Conservation (phyloP, 2,797 vertebrate genomes). For the Sus cebifrons region DNA sequence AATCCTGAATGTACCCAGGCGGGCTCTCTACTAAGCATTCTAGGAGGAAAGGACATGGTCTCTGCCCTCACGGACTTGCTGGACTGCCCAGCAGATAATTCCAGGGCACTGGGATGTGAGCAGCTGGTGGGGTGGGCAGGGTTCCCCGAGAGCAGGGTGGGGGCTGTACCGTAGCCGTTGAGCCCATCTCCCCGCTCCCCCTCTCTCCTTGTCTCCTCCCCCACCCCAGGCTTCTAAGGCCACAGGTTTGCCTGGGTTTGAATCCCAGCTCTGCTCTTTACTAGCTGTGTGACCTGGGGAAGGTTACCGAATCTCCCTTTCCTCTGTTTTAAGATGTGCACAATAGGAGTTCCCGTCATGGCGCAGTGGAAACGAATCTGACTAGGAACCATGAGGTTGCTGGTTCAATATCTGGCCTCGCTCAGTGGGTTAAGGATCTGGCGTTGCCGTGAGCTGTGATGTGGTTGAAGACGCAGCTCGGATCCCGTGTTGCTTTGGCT, state of each 20-base stretch:
- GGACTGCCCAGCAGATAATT: background rate
- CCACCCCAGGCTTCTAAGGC: background rate
- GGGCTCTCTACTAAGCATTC: slow-evolving; percentile 53
- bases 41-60: slow-evolving; percentile 13
- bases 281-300: background rate
- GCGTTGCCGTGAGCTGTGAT: too few relatives aligned
- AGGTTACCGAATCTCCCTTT: background rate
- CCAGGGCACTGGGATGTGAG: background rate
- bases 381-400: too few relatives aligned
- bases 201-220: too few relatives aligned
- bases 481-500: too few relatives aligned
- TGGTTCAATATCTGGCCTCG: too few relatives aligned
- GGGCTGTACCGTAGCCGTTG: background rate
- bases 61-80: slow-evolving; percentile 1
- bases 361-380: too few relatives aligned
- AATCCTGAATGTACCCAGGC: background rate
- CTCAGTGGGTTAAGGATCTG: too few relatives aligned
- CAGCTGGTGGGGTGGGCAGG: background rate
- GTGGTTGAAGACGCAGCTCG: too few relatives aligned
- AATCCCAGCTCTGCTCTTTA: background rate
- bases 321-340: background rate
- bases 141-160: background rate
- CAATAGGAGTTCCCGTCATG: too few relatives aligned
- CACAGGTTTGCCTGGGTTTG: background rate
- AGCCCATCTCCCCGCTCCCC: background rate